Evolutionary conservation across 37 sponge, comb jelly and placozoan species (phyloP), one percentile per base, ranked within the genome.

Genomic region (Mnemiopsis leidyi): DNA sequence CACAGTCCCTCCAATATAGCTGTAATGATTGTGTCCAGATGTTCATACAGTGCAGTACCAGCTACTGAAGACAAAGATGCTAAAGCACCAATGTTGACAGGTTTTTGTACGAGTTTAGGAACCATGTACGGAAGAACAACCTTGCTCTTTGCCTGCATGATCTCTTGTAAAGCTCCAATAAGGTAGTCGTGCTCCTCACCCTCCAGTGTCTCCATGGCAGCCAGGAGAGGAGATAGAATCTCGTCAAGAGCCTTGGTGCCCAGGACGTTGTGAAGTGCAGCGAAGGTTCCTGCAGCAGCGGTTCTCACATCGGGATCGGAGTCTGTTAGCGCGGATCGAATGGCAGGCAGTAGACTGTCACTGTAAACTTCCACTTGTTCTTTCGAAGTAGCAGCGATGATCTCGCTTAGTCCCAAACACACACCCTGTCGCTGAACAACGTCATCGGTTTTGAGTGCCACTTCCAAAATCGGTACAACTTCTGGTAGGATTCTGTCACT

Each of bases 401-500:
- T 96, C 95, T 97, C 97, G 0, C 97, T 96, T 23, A 99, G 95
- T 24, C 99, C 99, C 33, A 99, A 93, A 79, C 99, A 99, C 38
- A 97, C 97, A 13, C 99, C 99, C 92, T 99, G 95, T 75, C 99
- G 92, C 92, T 97, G 95, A 30, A 94, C 93, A n/a, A 76, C 37
- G 61, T 76, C 68, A 0, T 48, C 93, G 16, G 94, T 69, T 32
- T 93, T 33, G 75, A 99, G 94, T 38, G 96, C 95, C 38, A 61
- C 2, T 79, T 99, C 96, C 90, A 99, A 82, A 82, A 99, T 96
- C 0, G 99, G 99, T 69, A 99, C 94, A 18, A 99, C 95, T 36
- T 99, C 99, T 13, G 98, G 97, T 7, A 99, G 94, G 30, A 99
- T 94, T 23, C 97, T 93, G 90, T 99, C 97, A 0, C 99, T 97